phyloP scores from a whole-genome alignment of 2,797 vertebrate species.

The Cygnus olor region DNA sequence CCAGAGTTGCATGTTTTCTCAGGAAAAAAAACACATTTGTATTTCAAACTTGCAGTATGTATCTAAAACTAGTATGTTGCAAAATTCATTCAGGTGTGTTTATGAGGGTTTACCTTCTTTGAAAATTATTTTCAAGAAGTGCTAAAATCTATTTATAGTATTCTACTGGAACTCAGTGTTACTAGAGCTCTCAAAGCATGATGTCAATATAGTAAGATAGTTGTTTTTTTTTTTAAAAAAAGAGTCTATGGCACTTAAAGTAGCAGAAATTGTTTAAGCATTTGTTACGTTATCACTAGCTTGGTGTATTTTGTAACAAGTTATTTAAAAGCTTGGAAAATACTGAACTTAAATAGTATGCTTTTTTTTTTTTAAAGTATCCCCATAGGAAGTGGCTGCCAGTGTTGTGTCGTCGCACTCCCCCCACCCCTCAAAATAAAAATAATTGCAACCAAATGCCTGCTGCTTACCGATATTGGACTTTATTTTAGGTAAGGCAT shows the following conservation, averaged over 20 bases:
- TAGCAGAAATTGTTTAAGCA: neutral
- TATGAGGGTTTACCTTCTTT: neutral
- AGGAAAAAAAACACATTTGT: neutral
- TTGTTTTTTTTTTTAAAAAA: fast-evolving
- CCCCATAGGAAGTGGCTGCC: neutral
- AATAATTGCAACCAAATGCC: conserved; percentile 30
- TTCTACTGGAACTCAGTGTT: neutral
- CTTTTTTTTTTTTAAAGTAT: neutral
- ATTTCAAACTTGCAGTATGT: neutral
- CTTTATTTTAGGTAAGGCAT: conserved; percentile 36
- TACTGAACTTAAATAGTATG: neutral
- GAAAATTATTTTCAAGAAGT: neutral
- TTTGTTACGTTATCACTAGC: neutral
- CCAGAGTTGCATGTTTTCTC: neutral
- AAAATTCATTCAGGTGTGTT: neutral
- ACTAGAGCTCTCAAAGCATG: neutral
- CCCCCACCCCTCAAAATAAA: too few relatives aligned
- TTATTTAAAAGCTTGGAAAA: neutral
- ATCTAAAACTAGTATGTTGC: neutral
- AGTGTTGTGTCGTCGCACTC: neutral
- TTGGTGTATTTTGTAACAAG: neutral
- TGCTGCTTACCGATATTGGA: neutral
- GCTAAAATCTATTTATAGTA: neutral
- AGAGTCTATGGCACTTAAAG: neutral
- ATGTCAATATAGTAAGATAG: neutral